Evolutionary conservation across 2,113 vertebrate genomes (phyloP), one percentile per base, ranked within the genome.

Genomic region (Coracopsis vasa): DNA sequence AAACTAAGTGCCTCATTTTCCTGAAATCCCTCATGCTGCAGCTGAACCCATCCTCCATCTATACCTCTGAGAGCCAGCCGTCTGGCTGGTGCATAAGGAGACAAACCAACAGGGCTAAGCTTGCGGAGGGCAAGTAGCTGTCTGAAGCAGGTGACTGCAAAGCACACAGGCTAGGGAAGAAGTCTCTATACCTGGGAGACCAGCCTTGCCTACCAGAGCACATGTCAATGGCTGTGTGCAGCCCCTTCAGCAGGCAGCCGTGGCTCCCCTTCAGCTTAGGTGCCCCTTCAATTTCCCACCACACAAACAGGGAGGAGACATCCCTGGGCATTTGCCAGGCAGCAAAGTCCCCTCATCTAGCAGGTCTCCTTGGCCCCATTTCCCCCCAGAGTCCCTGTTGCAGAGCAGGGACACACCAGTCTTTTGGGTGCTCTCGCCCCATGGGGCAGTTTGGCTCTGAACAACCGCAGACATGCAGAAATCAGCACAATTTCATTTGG

Each of bases 181-280:
- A 33, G 9, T 18, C 16, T 44, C 18, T 37, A 16, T 31, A 9
- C 29, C 35, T 7, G 17, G 35, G 50, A 81, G 9, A 31, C 9
- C 31, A 45, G 67, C 29, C 5, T 44, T 16, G 51, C 33, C 42
- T 41, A 44, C 31, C 62, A 45, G 21, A 16, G 18, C 35, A 54
- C 9, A 5, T 7, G 29, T 27, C 50, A 39, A 12, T 23, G 45
- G 29, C 48, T 3, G 1, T 3, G 53, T 29, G 35, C 41, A 27
- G 54, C 37, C 31, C 27, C 17, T 28, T 88, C 2, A 0, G 24
- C 39, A 61, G 56, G 44, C 50, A 54, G 27, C n/a, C 0, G 0
- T 29, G 31, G 16, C 47, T 58, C 3, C 4, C 1, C 53, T 73
- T 47, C 7, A 0, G 24, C 45, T 81, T 51, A 37, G 42, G 14